Conservation (phyloP, 2,113 vertebrate genomes). For the Oxyura jamaicensis region DNA sequence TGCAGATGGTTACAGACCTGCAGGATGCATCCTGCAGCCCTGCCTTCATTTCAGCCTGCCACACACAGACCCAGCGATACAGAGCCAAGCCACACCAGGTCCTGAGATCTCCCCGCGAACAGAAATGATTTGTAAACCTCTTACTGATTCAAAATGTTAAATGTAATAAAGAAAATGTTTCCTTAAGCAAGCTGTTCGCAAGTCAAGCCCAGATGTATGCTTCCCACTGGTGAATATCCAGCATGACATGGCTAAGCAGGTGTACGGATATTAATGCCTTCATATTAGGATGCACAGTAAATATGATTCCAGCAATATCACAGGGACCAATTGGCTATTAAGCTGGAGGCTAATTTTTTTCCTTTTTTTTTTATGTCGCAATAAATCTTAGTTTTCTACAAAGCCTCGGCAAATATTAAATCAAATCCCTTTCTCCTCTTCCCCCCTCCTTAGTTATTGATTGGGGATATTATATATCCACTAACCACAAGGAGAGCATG, state of each 20-base stretch:
- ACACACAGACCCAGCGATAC: background rate
- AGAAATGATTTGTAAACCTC: background rate
- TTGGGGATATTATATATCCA: conserved; percentile 50
- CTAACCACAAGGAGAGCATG: conserved; percentile 11
- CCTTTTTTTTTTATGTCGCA: conserved; percentile 47
- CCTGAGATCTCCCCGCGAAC: background rate
- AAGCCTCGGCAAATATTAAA: conserved; percentile 62
- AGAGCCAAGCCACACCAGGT: background rate
- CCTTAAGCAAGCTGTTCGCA: background rate
- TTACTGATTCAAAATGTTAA: background rate
- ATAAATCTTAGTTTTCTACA: conserved; percentile 58
- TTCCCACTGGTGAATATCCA: background rate
- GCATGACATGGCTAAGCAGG: conserved; percentile 26
- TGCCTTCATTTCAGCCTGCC: background rate
- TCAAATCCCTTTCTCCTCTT: conserved; percentile 36
- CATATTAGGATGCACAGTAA: conserved; percentile 31
- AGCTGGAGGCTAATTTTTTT: conserved; percentile 46
- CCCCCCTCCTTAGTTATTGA: conserved; percentile 51
- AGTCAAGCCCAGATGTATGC: background rate
- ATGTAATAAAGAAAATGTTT: background rate
- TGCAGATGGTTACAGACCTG: background rate
- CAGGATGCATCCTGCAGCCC: background rate
- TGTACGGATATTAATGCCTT: background rate
- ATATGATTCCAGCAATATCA: conserved; percentile 36
- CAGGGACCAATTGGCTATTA: conserved; percentile 50